Evolutionary conservation across 2,797 vertebrate species (phyloP).

Genomic region (Coilia nasus): DNA sequence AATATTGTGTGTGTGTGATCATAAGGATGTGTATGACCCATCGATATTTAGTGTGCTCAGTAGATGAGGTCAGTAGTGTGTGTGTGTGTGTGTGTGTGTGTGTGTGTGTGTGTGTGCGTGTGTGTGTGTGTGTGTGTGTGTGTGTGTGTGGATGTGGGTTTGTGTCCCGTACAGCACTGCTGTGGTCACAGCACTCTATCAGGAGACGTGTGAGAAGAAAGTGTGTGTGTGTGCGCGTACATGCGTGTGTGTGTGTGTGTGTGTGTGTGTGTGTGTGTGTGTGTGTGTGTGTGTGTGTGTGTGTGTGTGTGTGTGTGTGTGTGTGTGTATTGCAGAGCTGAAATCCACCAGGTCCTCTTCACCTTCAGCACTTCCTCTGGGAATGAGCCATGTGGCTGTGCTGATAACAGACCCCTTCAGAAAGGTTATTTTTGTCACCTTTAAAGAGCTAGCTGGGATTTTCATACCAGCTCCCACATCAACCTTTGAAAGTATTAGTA

Average conservation of each 20-base stretch:
- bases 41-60: too few species aligned
- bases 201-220: too few species aligned
- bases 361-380: constrained; percentile 13
- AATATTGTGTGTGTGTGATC: too few species aligned
- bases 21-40: too few species aligned
- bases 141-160: too few species aligned
- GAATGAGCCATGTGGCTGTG: background rate
- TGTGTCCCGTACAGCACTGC: too few species aligned
- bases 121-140: background rate
- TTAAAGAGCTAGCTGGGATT: background rate
- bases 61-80: background rate
- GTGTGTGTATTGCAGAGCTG: background rate
- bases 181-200: too few species aligned
- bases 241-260: background rate
- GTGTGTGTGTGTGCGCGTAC: background rate
- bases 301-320: too few species aligned
- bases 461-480: background rate
- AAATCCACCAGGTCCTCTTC: constrained; percentile 12
- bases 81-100: background rate
- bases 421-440: constrained; percentile 26
- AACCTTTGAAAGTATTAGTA: background rate
- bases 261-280: too few species aligned
- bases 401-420: constrained; percentile 20
- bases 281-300: too few species aligned
- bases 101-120: background rate